Evolutionary conservation across 2,113 vertebrate genomes (phyloP).

Genomic region (Corapipo altera): DNA sequence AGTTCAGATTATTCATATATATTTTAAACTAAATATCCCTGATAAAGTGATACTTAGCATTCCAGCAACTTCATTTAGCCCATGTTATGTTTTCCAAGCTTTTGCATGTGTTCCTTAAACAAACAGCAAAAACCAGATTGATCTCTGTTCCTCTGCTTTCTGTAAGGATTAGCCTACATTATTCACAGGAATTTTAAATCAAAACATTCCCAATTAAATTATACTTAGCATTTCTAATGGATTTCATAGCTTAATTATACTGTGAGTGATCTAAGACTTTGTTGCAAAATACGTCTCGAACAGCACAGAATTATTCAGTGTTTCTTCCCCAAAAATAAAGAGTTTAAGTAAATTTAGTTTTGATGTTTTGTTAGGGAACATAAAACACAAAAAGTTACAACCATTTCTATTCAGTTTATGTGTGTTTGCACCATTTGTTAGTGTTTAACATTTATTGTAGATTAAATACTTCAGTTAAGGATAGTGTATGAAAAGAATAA

Average conservation of each 20-base stretch:
- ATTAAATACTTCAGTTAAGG: background rate
- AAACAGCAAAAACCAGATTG: background rate
- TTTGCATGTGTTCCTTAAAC: constrained; percentile 32
- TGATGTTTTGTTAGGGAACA: background rate
- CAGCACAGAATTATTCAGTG: constrained; percentile 6
- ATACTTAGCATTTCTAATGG: constrained; percentile 17
- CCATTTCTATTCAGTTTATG: background rate
- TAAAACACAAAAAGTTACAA: background rate
- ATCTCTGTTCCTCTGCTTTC: constrained; percentile 25
- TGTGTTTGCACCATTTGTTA: background rate
- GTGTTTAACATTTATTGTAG: background rate
- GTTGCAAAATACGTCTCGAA: background rate
- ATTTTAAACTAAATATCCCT: background rate
- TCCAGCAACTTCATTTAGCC: background rate
- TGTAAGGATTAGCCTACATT: background rate
- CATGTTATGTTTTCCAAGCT: constrained; percentile 43
- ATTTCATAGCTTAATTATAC: constrained; percentile 37
- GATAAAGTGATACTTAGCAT: background rate
- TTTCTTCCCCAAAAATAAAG: constrained; percentile 21
- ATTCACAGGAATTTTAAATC: constrained; percentile 23
- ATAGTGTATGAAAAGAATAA: background rate
- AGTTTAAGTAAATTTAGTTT: constrained; percentile 17
- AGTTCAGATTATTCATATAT: background rate
- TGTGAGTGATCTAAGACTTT: constrained; percentile 6
- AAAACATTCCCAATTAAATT: constrained; percentile 18